These are phyloP conservation scores for Euthynnus affinis DNA, from an alignment of 2,797 vertebrate genomes.

Conservation along the genomic window DNA sequence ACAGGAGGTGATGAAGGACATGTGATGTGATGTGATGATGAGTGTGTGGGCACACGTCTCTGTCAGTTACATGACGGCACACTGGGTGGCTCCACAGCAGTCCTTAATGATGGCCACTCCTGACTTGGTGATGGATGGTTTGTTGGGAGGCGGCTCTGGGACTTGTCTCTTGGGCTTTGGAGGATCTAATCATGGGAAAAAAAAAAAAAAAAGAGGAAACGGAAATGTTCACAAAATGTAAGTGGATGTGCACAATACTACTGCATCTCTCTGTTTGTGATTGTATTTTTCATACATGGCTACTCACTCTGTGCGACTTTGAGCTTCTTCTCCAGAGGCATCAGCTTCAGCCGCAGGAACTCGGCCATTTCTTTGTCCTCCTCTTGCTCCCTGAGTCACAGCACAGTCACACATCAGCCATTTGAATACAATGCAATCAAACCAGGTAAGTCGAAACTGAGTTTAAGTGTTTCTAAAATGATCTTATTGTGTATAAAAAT, in stretches of 20 bases:
- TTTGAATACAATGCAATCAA: conserved; percentile 3
- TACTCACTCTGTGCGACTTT: conserved; percentile 90
- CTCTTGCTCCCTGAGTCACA: conserved; percentile 91
- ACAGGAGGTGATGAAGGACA: conserved; percentile 49
- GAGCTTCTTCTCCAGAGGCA: conserved; percentile 92
- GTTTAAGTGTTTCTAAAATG: too few species aligned
- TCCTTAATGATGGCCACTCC: conserved; percentile 95
- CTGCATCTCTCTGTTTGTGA: not conserved
- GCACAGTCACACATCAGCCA: conserved; percentile 3
- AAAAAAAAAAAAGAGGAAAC: not conserved
- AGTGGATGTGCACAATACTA: too few species aligned
- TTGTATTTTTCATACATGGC: not conserved
- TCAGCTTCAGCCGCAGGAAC: conserved; percentile 96
- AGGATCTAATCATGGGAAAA: conserved; percentile 81
- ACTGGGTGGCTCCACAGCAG: conserved; percentile 97
- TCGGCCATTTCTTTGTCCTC: conserved; percentile 99
- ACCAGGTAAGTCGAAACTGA: not conserved
- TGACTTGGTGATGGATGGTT: conserved; percentile 93
- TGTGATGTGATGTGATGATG: conserved; percentile 37
- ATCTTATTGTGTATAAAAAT: too few species aligned
- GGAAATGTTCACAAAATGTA: not conserved
- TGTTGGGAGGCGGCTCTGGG: conserved; percentile 91
- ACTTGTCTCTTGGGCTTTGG: conserved; percentile 90
- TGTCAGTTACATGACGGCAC: conserved; percentile 91
- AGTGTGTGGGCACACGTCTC: conserved; percentile 1